Percentiles rank a stretch among this genome's conserved stretches.
Evolutionary conservation across 2,888 invertebrate species (phyloP).

Genomic region (Liposcelis brunnea): DNA sequence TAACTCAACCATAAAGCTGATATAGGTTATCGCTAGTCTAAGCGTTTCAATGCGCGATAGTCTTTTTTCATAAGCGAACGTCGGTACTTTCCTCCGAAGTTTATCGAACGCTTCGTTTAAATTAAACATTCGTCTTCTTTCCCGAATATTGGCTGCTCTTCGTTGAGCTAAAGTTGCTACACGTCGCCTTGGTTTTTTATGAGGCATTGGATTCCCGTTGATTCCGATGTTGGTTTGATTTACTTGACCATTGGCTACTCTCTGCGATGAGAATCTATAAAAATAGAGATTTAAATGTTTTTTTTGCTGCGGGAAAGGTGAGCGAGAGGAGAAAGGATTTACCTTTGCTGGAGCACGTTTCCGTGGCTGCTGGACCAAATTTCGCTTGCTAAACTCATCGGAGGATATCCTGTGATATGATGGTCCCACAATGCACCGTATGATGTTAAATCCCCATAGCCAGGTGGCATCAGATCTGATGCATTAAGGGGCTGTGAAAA

Average conservation of each 20-base stretch:
- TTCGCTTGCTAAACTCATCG: conserved; percentile 52
- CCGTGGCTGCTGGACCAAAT: conserved; percentile 21
- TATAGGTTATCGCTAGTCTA: conserved; percentile 87
- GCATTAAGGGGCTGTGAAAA: conserved; percentile 14
- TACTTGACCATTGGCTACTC: conserved; percentile 21
- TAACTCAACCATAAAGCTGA: conserved; percentile 89
- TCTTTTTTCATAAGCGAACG: conserved; percentile 92
- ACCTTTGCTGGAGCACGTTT: conserved; percentile 19
- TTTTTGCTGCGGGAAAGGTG: conserved; percentile 2
- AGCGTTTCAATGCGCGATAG: conserved; percentile 89
- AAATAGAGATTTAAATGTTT: conserved; percentile 3
- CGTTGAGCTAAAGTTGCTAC: conserved; percentile 83
- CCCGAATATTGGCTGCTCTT: conserved; percentile 82
- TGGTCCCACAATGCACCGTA: conserved; percentile 45
- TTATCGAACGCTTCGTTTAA: conserved; percentile 92
- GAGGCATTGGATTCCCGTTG: conserved; percentile 27
- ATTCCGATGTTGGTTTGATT: conserved; percentile 11
- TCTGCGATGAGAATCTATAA: too few relatives aligned
- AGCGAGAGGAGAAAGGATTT: conserved; percentile 5
- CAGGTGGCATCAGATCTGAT: conserved; percentile 15
- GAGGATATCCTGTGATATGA: conserved; percentile 36
- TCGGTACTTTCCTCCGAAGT: conserved; percentile 79
- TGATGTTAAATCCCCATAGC: conserved; percentile 20
- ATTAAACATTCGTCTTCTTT: conserved; percentile 87
- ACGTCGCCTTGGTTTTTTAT: conserved; percentile 68